phyloP scores from a whole-genome alignment of 2,113 vertebrate genomes.

The Ictidomys tridecemlineatus region DNA sequence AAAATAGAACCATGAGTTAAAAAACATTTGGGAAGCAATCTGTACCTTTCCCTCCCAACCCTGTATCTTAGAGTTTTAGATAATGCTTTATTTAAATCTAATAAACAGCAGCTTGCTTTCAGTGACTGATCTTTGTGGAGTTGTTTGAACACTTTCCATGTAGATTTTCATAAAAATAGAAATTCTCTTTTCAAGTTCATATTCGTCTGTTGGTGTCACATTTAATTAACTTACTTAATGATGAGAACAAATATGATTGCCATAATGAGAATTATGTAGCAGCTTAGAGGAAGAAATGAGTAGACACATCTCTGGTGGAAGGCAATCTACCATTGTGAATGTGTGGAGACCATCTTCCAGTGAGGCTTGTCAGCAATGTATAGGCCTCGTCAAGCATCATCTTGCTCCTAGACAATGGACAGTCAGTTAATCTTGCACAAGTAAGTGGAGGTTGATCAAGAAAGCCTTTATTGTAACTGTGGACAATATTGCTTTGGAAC shows the following conservation, averaged over 20 bases:
- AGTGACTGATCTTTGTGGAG: not conserved
- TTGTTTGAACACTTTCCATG: slow-evolving; percentile 14
- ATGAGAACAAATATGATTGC: not conserved
- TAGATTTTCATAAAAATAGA: slow-evolving; percentile 49
- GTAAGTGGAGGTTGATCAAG: not conserved
- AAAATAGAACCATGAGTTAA: not conserved
- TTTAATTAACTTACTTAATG: not conserved
- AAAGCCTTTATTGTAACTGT: not conserved
- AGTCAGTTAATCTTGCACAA: not conserved
- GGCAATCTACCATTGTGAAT: not conserved
- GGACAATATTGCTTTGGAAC: slow-evolving; percentile 17
- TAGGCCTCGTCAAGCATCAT: not conserved
- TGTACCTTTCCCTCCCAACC: not conserved
- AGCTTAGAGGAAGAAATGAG: not conserved
- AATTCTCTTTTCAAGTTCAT: slow-evolving; percentile 22
- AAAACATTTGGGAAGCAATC: not conserved
- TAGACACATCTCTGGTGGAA: not conserved
- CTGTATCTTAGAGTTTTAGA: not conserved
- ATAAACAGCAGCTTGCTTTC: slow-evolving; percentile 9
- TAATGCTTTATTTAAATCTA: not conserved
- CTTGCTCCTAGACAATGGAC: not conserved
- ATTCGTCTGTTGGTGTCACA: not conserved
- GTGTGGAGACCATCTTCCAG: not conserved
- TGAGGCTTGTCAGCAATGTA: not conserved
- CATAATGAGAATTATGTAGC: not conserved